Evolutionary conservation across 1,140 invertebrate species (phyloP).

Genomic region (Brachionus asplanchnoidis): DNA sequence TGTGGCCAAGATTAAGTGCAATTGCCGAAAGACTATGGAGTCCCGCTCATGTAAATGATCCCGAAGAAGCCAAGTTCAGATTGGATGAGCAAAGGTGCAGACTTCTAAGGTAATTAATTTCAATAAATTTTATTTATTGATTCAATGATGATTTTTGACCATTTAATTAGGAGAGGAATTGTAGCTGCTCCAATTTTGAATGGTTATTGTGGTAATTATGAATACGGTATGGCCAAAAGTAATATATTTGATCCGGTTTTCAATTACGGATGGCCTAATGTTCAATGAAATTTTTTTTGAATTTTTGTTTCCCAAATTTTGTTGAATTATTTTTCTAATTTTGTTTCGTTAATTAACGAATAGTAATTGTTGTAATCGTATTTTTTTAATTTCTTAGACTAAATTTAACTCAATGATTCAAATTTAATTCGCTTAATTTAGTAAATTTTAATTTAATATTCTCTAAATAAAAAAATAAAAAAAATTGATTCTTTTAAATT

Average conservation of each 20-base stretch:
- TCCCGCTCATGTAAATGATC: slow-evolving; percentile 42
- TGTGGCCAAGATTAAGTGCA: slow-evolving; percentile 46
- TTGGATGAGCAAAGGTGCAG: slow-evolving; percentile 75
- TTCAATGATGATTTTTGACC: neutral
- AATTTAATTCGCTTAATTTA: neutral
- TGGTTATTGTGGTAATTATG: slow-evolving; percentile 53
- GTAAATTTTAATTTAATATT: neutral
- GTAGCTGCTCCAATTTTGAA: slow-evolving; percentile 51
- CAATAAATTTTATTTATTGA: neutral
- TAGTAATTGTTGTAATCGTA: neutral
- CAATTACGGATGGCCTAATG: slow-evolving; percentile 33
- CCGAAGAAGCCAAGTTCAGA: slow-evolving; percentile 42
- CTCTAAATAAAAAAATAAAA: neutral
- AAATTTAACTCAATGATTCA: neutral
- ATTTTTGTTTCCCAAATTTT: neutral
- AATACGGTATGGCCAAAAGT: slow-evolving; percentile 46
- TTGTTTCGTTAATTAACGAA: neutral
- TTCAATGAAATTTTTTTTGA: neutral
- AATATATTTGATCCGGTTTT: slow-evolving; percentile 29
- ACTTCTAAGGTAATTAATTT: slow-evolving; percentile 64
- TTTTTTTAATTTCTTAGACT: neutral
- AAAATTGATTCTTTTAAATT: no score
- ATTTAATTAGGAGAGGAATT: slow-evolving; percentile 49
- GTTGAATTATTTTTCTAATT: no score
- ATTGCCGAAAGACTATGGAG: slow-evolving; percentile 49